phyloP scores from a whole-genome alignment of 2,888 invertebrate genomes.

The Leptinotarsa rubiginosa region DNA sequence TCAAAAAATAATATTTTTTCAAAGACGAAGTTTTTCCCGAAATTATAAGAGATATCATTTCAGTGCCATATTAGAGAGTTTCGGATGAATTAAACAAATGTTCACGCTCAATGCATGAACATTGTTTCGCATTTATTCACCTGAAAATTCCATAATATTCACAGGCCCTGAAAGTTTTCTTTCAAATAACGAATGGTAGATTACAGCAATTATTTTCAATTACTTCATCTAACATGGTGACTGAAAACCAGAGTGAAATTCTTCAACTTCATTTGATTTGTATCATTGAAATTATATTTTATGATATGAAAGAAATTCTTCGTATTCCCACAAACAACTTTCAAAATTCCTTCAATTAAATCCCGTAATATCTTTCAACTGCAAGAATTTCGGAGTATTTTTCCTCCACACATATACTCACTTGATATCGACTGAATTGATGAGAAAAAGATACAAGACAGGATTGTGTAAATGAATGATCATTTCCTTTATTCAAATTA shows the following conservation, averaged over 20 bases:
- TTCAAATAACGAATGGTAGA: too few relatives aligned
- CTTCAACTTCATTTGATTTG: background rate
- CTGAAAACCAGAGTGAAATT: too few relatives aligned
- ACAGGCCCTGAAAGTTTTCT: too few relatives aligned
- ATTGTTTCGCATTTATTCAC: too few relatives aligned
- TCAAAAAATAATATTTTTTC: too few relatives aligned
- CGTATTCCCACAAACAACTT: constrained; percentile 30
- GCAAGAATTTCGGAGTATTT: constrained; percentile 25
- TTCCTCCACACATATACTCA: background rate
- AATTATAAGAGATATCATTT: background rate
- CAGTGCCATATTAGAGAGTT: background rate
- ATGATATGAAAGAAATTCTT: constrained; percentile 7
- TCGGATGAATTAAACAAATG: background rate
- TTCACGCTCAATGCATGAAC: too few relatives aligned
- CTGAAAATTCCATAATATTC: too few relatives aligned
- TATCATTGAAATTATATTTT: constrained; percentile 53
- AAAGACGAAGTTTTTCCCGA: background rate
- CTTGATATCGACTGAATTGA: background rate
- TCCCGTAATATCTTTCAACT: constrained; percentile 23
- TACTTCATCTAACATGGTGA: too few relatives aligned
- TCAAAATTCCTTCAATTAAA: constrained; percentile 26
- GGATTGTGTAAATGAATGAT: too few relatives aligned
- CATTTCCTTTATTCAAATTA: too few relatives aligned
- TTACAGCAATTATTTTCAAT: too few relatives aligned
- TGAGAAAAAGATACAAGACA: too few relatives aligned